Percentiles rank a stretch among this genome's conserved stretches.
These are phyloP conservation scores for Henricia sp. DNA, from an alignment of 53 echinoderm and acorn worm genomes.

Conservation along the genomic window DNA sequence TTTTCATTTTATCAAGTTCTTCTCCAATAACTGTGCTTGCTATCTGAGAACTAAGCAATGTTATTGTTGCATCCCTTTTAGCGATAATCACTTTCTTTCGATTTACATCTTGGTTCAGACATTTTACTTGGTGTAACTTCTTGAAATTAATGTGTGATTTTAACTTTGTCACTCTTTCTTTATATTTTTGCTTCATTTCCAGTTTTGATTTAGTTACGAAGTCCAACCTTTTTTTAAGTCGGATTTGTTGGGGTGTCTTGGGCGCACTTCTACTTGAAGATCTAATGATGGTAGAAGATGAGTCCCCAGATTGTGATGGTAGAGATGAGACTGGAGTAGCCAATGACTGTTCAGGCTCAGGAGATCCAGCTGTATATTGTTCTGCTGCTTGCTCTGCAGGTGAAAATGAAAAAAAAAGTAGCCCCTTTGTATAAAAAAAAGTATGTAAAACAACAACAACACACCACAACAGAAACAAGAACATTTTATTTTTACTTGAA, in stretches of 20 bases:
- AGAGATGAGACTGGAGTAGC: too few species aligned
- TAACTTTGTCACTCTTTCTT: not conserved
- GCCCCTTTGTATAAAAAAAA: too few species aligned
- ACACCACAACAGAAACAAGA: too few species aligned
- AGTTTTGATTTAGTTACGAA: slow-evolving; percentile 2
- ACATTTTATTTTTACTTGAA: too few species aligned
- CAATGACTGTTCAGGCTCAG: too few species aligned
- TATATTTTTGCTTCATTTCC: slow-evolving; percentile 14
- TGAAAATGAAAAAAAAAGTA: too few species aligned
- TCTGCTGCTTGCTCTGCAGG: too few species aligned
- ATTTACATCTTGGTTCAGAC: slow-evolving; percentile 22
- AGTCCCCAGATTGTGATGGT: too few species aligned
- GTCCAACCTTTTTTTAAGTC: slow-evolving; percentile 16
- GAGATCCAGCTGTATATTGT: too few species aligned
- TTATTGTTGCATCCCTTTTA: not conserved
- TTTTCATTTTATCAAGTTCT: slow-evolving; percentile 6
- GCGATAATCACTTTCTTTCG: slow-evolving; percentile 6
- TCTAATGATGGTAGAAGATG: too few species aligned
- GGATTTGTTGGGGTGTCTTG: slow-evolving; percentile 6
- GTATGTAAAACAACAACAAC: too few species aligned
- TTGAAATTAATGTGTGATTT: slow-evolving; percentile 10
- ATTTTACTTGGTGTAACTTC: not conserved
- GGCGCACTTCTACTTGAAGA: too few species aligned
- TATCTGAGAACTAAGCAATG: not conserved
- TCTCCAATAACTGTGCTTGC: not conserved